Evolutionary conservation across 1,140 invertebrate species (phyloP), one percentile per base, ranked within the genome.

Genomic region (Thaumatotibia leucotreta): DNA sequence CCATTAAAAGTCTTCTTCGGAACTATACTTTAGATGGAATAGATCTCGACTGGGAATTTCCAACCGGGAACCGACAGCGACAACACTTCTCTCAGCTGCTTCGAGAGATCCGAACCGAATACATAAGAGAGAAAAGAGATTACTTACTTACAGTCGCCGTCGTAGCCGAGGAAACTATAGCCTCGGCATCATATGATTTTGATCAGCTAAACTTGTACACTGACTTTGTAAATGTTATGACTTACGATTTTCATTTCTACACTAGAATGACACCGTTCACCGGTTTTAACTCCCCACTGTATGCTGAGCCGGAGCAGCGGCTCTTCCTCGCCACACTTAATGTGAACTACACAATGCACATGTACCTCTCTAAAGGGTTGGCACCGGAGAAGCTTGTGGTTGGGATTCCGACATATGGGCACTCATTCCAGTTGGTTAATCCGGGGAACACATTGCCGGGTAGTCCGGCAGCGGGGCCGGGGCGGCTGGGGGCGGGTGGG

Each of bases 21-120:
- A 85, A 86, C n/a, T 94, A 94, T 73, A 89, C 91, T 64, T 88
- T 97, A 14, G 96, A 97, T 91, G 97, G 97, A 22, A 88, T 97
- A 5, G 97, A 98, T 84, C 80, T 97, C 39, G 97, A 98, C 77
- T 97, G 96, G 96, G 97, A 98, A 84, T 98, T 97, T 83, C 97
- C 97, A 8, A 93, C 92, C 2, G 90, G 31, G 0, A 91, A 88
- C 73, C 92, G 91, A 31, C 93, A 95, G 79, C 93, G 92, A 72
- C 94, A 94, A 85, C 94, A 95, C 87, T 96, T 96, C 73, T 93
- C 93, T 1, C 94, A 95, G 74, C 80, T 97, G 5, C 76, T 97
- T 1, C 86, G 94, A 67, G 95, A 96, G 83, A 93, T 96, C 14
- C 91, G 94, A 24, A 89, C 91, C 68, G 94, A 94, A 70, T 95